phyloP scores from a whole-genome alignment of 2,113 vertebrate genomes.

The zebrafish (Danio rerio) region GRCz12tu NC_133187.1:18046501-18047000 shows the following conservation, averaged over 20 bases:
- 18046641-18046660: conserved; percentile 68
- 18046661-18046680: conserved; percentile 59
- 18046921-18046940: too few relatives aligned
- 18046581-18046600: background rate
- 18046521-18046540: conserved; percentile 66
- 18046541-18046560: background rate
- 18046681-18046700: conserved; percentile 89
- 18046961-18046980: too few relatives aligned
- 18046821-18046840: conserved; percentile 79
- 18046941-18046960: too few relatives aligned
- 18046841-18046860: background rate
- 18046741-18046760: conserved; percentile 78
- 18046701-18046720: conserved; percentile 98
- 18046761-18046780: conserved; percentile 77
- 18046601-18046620: background rate
- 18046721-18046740: conserved; percentile 93
- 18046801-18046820: conserved; percentile 89
- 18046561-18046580: background rate
- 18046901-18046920: background rate
- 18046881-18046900: background rate
- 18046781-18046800: conserved; percentile 87
- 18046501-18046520: conserved; percentile 53
- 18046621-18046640: conserved; percentile 65
- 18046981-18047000: too few relatives aligned
- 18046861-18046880: background rate